Evolutionary conservation across 2,888 invertebrate genomes (phyloP), one percentile per base, ranked within the genome.

Genomic region (Ectobius pallidus): DNA sequence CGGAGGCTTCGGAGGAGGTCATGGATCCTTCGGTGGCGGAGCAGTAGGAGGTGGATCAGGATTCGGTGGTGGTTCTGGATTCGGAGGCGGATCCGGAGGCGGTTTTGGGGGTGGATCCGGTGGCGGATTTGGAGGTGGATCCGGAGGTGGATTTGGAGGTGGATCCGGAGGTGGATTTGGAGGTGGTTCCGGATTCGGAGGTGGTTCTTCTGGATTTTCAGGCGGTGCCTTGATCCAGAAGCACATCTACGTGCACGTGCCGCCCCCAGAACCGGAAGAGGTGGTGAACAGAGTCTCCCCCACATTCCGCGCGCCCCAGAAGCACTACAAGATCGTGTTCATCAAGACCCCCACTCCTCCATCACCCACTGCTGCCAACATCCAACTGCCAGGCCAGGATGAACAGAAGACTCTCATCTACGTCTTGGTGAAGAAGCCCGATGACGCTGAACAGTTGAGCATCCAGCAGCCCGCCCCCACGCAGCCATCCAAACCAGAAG

Each of bases 311-410:
- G 86, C 87, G 18, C 88, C 94, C 61, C 94, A 94, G 84, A 94
- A 94, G 80, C 94, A 94, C 84, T 94, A 95, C 89, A 95, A 95
- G 83, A 95, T 95, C 83, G 94, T 95, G 85, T 95, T 95, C 89
- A 95, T 95, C 85, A 95, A 95, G 87, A 94, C 94, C 71, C 94
- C 95, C 79, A 90, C 94, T 78, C 90, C 93, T 75, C 93, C 93
- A 75, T 89, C 92, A 74, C 93, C 94, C 75, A 90, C 92, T 76
- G 93, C 91, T 1, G 94, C 94, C 76, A 88, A 92, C 77, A 93
- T 94, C 77, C 71, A 73, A 39, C 83, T 91, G 42, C 91, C 92
- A 82, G 89, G 90, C 74, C 93, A 93, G 81, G 92, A 94, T 83
- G 92, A 93, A 85, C 79, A 78, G 77, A 95, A 94, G 87, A 95